Conservation (phyloP, 2,113 vertebrate genomes). For the Connochaetes taurinus region DNA sequence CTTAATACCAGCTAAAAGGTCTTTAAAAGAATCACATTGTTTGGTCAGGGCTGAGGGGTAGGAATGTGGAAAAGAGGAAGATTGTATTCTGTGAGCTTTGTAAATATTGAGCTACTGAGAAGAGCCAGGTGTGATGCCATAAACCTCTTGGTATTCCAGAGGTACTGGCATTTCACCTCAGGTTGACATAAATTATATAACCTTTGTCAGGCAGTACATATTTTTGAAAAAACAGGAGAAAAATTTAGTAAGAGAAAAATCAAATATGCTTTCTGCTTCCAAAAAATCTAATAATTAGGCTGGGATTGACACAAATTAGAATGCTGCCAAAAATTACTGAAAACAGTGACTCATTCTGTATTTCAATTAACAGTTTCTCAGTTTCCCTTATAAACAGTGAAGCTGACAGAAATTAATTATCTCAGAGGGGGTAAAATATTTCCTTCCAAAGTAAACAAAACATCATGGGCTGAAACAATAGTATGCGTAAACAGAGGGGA, state of each 20-base stretch:
- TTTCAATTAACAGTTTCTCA: constrained; percentile 84
- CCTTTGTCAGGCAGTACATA: neutral
- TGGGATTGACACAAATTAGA: constrained; percentile 81
- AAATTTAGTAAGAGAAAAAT: constrained; percentile 55
- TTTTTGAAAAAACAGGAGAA: neutral
- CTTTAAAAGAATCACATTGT: constrained; percentile 64
- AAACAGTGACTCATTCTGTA: constrained; percentile 82
- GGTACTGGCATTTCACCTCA: constrained; percentile 31
- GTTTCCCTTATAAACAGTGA: constrained; percentile 80
- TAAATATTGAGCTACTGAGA: constrained; percentile 17
- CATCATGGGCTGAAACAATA: constrained; percentile 68
- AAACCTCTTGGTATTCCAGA: constrained; percentile 2
- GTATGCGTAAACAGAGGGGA: constrained; percentile 22
- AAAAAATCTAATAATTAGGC: constrained; percentile 79
- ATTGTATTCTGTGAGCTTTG: constrained; percentile 47
- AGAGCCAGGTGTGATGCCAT: neutral
- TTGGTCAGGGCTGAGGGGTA: neutral
- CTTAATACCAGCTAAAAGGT: constrained; percentile 67
- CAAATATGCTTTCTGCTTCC: constrained; percentile 67
- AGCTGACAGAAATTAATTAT: constrained; percentile 84
- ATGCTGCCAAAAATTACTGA: constrained; percentile 79
- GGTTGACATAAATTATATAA: neutral
- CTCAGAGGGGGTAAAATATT: constrained; percentile 73
- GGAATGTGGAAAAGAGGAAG: neutral
- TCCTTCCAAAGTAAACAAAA: constrained; percentile 71